Percentiles rank a stretch among this genome's conserved stretches.
phyloP scores from a whole-genome alignment of 2,113 vertebrate genomes.

The Petroica traversi region DNA sequence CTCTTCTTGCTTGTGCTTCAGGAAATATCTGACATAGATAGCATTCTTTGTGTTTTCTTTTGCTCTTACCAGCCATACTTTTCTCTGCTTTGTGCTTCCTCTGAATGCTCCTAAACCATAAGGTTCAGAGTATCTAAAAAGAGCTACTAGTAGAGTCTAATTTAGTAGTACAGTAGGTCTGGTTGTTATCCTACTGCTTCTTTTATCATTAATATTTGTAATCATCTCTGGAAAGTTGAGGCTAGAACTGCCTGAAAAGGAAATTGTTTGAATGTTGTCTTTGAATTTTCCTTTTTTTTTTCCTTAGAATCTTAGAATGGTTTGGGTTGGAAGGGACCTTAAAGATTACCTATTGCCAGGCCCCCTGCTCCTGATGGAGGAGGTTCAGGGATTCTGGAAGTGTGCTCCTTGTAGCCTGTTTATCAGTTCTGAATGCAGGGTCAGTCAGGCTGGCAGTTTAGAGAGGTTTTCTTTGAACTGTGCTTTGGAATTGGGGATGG shows the following conservation, averaged over 20 bases:
- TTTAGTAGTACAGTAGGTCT: not conserved
- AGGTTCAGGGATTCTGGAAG: not conserved
- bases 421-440: not conserved
- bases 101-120: not conserved
- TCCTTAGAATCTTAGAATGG: not conserved
- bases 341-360: not conserved
- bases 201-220: not conserved
- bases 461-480: not conserved
- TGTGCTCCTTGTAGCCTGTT: accelerated
- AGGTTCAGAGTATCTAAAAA: not conserved
- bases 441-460: not conserved
- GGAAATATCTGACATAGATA: slow-evolving; percentile 13
- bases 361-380: not conserved
- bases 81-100: not conserved
- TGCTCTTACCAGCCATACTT: not conserved
- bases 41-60: not conserved
- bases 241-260: not conserved
- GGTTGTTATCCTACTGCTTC: not conserved
- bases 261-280: not conserved
- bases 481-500: not conserved
- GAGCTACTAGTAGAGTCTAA: not conserved
- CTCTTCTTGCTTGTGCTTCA: not conserved
- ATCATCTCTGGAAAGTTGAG: not conserved
- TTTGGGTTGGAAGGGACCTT: not conserved
- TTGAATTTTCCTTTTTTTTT: not conserved